Conservation (phyloP, 2,113 vertebrate species). For the Brachionichthys hirsutus region DNA sequence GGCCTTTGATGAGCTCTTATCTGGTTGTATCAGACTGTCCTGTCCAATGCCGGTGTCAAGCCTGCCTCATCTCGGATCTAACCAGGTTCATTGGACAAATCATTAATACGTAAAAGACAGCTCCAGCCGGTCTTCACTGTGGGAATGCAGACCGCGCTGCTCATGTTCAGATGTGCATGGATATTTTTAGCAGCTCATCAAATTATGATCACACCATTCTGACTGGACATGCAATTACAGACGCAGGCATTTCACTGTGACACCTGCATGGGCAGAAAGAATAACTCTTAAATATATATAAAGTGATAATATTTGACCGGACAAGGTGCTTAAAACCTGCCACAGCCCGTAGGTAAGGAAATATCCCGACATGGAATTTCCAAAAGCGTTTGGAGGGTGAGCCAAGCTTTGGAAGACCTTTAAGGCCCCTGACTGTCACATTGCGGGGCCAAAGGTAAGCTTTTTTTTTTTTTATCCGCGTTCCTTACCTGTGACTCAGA, state of each 20-base stretch:
- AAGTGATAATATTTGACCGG: constrained; percentile 13
- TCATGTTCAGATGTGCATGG: too few relatives aligned
- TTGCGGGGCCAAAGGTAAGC: too few relatives aligned
- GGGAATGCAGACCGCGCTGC: too few relatives aligned
- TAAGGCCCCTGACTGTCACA: constrained; percentile 13
- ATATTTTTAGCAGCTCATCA: not conserved
- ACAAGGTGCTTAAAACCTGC: constrained; percentile 1
- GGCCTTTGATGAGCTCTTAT: constrained; percentile 22
- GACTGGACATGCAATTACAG: constrained; percentile 4
- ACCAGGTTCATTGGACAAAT: not conserved
- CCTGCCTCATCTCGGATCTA: constrained; percentile 3
- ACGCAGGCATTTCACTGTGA: not conserved
- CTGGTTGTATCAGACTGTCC: constrained; percentile 14
- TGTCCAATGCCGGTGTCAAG: not conserved
- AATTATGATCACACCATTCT: constrained; percentile 3
- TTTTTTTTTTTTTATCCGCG: not conserved
- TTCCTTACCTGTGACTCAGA: constrained; percentile 21
- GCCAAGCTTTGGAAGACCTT: constrained; percentile 38
- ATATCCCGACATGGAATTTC: constrained; percentile 47
- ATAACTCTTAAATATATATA: not conserved
- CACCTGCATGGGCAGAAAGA: not conserved
- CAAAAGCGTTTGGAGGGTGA: constrained; percentile 35
- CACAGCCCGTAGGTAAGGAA: constrained; percentile 43
- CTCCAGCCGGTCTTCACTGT: too few relatives aligned
- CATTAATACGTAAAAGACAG: too few relatives aligned